A percentile compares a stretch with the other conserved stretches of the same genome.
phyloP scores from a whole-genome alignment of 2,797 vertebrate genomes.

The Anas capensis region DNA sequence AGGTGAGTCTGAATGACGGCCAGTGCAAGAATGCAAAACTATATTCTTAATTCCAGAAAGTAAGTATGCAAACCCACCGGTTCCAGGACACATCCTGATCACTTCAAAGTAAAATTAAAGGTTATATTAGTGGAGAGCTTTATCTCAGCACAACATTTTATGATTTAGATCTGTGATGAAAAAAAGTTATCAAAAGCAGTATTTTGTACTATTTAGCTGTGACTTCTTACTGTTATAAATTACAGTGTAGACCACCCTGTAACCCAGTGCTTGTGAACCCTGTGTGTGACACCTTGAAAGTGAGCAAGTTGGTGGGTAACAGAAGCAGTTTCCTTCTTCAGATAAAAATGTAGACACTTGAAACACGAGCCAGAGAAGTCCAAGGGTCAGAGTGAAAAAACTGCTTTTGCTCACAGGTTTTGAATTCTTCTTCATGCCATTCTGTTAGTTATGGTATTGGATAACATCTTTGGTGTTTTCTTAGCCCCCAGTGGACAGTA shows the following conservation, averaged over 20 bases:
- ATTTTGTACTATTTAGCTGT: background rate
- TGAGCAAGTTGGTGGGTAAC: background rate
- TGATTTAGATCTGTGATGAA: background rate
- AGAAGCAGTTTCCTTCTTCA: slow-evolving; percentile 1
- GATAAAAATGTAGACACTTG: background rate
- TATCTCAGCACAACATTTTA: background rate
- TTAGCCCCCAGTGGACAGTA: slow-evolving; percentile 19
- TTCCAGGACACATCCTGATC: slow-evolving; percentile 4
- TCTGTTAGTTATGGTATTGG: slow-evolving; percentile 1
- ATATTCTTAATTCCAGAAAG: background rate
- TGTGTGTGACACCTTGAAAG: slow-evolving; percentile 29
- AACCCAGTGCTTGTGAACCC: background rate
- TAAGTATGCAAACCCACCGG: slow-evolving; percentile 15
- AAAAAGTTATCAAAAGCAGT: background rate
- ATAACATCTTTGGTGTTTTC: slow-evolving; percentile 23
- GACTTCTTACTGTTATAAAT: slow-evolving; percentile 38
- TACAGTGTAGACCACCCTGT: background rate
- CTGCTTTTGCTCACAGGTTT: background rate
- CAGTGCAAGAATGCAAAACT: background rate
- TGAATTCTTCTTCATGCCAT: slow-evolving; percentile 35
- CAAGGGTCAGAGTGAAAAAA: background rate
- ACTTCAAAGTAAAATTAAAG: slow-evolving; percentile 34
- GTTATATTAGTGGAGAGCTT: background rate
- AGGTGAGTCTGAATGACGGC: background rate
- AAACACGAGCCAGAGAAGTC: slow-evolving; percentile 1